Percentiles rank a stretch among this genome's conserved stretches.
phyloP scores from a whole-genome alignment of 1,140 invertebrate genomes.

The Lanistes nyassanus region DNA sequence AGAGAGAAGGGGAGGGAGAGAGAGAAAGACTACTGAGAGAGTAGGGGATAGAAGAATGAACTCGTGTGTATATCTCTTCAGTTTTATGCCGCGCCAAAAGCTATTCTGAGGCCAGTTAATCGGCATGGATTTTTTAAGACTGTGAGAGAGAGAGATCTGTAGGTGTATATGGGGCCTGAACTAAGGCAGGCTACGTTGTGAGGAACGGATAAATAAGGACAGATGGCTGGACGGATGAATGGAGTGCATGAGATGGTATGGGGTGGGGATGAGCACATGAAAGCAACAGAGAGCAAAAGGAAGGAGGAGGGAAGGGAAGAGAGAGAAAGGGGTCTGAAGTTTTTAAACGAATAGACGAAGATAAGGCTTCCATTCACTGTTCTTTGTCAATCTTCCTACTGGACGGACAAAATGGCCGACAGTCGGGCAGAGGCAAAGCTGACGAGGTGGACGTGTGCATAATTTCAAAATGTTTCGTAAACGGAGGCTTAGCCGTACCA shows the following conservation, averaged over 20 bases:
- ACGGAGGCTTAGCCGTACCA: background rate
- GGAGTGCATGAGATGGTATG: background rate
- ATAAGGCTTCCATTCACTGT: no score
- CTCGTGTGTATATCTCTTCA: no score
- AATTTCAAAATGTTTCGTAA: no score
- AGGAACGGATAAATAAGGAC: background rate
- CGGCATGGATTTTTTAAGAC: background rate
- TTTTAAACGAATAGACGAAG: background rate
- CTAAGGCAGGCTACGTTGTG: background rate
- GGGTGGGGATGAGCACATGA: background rate
- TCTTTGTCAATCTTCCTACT: no score
- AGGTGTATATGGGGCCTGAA: background rate
- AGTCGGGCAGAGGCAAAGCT: no score
- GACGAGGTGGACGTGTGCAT: background rate
- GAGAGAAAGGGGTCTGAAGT: background rate
- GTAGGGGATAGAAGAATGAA: background rate
- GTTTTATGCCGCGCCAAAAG: background rate
- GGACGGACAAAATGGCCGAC: background rate
- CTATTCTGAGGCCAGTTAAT: background rate
- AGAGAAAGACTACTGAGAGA: slow-evolving; percentile 14
- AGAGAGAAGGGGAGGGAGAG: slow-evolving; percentile 2
- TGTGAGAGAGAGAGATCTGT: slow-evolving; percentile 6
- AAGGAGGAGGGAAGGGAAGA: background rate
- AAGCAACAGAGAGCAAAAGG: background rate
- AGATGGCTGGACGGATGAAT: background rate